phyloP scores from a whole-genome alignment of 2,113 vertebrate genomes.

The Carollia perspicillata region DNA sequence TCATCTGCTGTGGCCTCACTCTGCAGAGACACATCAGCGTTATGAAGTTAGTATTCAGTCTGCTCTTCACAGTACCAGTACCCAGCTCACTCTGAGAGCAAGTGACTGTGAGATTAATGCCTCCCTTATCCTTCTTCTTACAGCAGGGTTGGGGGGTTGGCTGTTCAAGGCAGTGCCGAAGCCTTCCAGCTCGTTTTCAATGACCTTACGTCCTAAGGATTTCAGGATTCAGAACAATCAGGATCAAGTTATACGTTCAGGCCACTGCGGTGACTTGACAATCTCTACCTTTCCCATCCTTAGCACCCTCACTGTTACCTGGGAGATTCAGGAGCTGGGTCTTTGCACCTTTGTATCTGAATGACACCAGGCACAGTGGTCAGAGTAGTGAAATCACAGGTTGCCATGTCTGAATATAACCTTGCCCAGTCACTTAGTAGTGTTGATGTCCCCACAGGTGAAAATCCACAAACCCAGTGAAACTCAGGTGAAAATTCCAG shows the following conservation, averaged over 20 bases:
- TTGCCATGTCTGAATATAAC: conserved; percentile 95
- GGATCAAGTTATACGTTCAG: conserved; percentile 92
- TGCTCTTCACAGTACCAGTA: conserved; percentile 91
- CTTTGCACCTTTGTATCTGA: conserved; percentile 94
- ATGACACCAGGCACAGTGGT: conserved; percentile 94
- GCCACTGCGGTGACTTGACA: conserved; percentile 94
- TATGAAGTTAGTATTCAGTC: conserved; percentile 94
- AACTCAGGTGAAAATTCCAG: conserved; percentile 78
- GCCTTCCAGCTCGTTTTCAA: conserved; percentile 93
- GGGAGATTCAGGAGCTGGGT: conserved; percentile 96
- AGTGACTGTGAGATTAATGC: conserved; percentile 94
- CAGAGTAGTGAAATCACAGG: conserved; percentile 93
- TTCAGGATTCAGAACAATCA: conserved; percentile 95
- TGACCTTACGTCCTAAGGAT: conserved; percentile 91
- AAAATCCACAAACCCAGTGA: conserved; percentile 90
- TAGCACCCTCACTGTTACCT: conserved; percentile 94
- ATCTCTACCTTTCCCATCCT: conserved; percentile 94
- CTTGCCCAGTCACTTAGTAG: conserved; percentile 93
- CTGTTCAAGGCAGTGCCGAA: conserved; percentile 95
- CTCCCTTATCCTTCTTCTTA: conserved; percentile 97
- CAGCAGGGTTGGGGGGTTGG: conserved; percentile 92
- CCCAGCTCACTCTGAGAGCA: conserved; percentile 92
- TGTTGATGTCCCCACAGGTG: conserved; percentile 93
- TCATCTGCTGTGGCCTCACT: conserved; percentile 91
- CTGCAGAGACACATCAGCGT: conserved; percentile 91